phyloP scores from a whole-genome alignment of 2,797 vertebrate genomes.

The Periparus ater region DNA sequence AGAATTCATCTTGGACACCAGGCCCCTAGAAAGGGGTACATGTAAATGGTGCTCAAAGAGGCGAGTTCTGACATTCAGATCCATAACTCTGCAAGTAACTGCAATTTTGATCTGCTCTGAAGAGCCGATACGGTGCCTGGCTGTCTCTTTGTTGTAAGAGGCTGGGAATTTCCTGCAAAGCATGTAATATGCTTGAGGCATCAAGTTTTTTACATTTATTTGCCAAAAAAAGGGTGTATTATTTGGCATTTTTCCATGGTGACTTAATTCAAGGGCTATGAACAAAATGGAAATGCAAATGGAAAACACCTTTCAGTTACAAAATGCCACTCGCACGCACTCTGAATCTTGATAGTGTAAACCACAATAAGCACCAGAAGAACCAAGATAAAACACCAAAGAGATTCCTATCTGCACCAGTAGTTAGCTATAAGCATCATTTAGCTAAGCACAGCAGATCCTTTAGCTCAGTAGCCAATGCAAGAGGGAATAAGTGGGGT shows the following conservation, averaged over 20 bases:
- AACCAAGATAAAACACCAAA: neutral
- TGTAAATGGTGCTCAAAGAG: neutral
- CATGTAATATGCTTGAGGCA: constrained; percentile 62
- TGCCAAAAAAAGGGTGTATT: constrained; percentile 64
- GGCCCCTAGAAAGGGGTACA: neutral
- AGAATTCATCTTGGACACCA: neutral
- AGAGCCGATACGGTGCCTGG: constrained; percentile 22
- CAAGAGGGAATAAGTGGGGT: neutral
- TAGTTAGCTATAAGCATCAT: neutral
- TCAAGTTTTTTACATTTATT: constrained; percentile 60
- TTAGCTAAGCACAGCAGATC: neutral
- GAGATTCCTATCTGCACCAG: neutral
- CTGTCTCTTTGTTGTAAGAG: constrained; percentile 63
- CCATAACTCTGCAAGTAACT: constrained; percentile 15
- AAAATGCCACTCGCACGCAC: neutral
- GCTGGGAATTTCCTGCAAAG: constrained; percentile 71
- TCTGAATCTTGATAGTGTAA: constrained; percentile 8
- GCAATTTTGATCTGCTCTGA: constrained; percentile 40
- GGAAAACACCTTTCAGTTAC: constrained; percentile 62
- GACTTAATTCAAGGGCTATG: constrained; percentile 61
- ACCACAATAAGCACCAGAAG: neutral
- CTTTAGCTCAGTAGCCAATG: neutral
- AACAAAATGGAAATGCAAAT: constrained; percentile 59
- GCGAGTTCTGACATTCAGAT: neutral
- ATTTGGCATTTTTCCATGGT: constrained; percentile 65